Evolutionary conservation across 2,113 vertebrate genomes (phyloP), one percentile per base, ranked within the genome.

Genomic region (Planiliza haematocheilus): DNA sequence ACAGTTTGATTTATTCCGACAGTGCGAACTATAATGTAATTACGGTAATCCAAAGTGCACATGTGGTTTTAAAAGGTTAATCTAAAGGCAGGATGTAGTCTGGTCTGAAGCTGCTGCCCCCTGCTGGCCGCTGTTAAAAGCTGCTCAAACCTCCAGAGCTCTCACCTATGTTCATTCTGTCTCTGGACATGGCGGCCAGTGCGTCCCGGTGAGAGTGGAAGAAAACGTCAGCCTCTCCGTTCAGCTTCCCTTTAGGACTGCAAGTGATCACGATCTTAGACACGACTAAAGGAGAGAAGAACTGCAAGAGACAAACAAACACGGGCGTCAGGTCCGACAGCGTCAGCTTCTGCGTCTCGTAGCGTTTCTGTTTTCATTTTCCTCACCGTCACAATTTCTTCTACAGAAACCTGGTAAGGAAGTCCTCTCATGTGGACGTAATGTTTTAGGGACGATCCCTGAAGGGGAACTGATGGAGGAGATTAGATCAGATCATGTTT

Each of bases 371-470:
- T 4, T 36, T 10, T 43, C 36, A 1, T 3, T 34, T 10, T n/a
- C n/a, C 14, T 88, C 76, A 98, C 98, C 14, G 95, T 92, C 46
- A 95, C 90, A n/a, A 99, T 83, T 64, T 99, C 96, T 48, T 93
- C 94, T 59, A 91, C 95, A 1, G 90, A 94, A 7, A 85, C 92
- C 38, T 93, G 90, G 70, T 93, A 94, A 17, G 98, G 96, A 56
- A 98, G 86, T 7, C 97, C 97, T 76, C 95, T 92, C 93, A 98
- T 56, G 49, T 95, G 96, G 66, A 99, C 83, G 67, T 89, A 91
- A 68, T 95, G 94, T 1, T 5, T 10, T 7, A 0, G 7, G 13
- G 30, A 0, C 0, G 65, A 20, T 46, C 41, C 81, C 14, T 41
- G 58, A 50, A 8, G 12, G 10, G 46, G 34, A 1, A 3, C 79